These are phyloP conservation scores for Anguilla anguilla DNA, from an alignment of 2,797 vertebrate species.

Conservation along the genomic window DNA sequence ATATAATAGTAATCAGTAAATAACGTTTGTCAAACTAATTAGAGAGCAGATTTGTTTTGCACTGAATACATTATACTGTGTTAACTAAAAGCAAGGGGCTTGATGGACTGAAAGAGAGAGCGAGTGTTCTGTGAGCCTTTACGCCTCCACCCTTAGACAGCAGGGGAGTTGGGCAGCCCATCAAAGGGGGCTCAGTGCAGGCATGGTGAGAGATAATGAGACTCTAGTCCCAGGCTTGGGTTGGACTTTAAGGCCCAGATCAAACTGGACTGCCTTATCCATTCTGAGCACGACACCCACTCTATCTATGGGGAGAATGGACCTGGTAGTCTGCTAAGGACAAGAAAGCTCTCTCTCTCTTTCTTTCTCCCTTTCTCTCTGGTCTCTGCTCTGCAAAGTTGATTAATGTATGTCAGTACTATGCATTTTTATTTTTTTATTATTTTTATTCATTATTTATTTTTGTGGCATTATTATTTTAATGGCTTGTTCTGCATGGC, in stretches of 20 bases:
- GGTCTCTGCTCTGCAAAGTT: constrained; percentile 10
- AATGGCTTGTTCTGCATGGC: constrained; percentile 41
- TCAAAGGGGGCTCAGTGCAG: not conserved
- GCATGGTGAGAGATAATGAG: constrained; percentile 45
- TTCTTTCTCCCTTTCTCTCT: not conserved
- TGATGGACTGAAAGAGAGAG: not conserved
- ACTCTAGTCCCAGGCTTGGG: constrained; percentile 30
- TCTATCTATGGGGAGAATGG: constrained; percentile 35
- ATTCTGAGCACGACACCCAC: constrained; percentile 33
- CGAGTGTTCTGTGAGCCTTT: not conserved
- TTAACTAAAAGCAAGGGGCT: not conserved
- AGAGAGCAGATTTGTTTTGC: not conserved
- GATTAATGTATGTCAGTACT: constrained; percentile 27
- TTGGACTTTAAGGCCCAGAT: constrained; percentile 38
- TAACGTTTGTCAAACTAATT: not conserved
- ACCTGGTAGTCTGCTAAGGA: not conserved
- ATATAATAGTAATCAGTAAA: not conserved
- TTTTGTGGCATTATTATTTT: constrained; percentile 42
- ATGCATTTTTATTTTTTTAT: constrained; percentile 20
- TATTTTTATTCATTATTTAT: constrained; percentile 2
- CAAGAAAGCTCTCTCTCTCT: not conserved
- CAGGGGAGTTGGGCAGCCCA: constrained; percentile 27
- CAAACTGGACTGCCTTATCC: constrained; percentile 38
- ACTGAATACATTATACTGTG: not conserved
- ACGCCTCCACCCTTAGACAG: not conserved